Percentiles rank a stretch among this genome's conserved stretches.
Conservation (phyloP, 2,888 invertebrate species). For the Athrips mouffetella region DNA sequence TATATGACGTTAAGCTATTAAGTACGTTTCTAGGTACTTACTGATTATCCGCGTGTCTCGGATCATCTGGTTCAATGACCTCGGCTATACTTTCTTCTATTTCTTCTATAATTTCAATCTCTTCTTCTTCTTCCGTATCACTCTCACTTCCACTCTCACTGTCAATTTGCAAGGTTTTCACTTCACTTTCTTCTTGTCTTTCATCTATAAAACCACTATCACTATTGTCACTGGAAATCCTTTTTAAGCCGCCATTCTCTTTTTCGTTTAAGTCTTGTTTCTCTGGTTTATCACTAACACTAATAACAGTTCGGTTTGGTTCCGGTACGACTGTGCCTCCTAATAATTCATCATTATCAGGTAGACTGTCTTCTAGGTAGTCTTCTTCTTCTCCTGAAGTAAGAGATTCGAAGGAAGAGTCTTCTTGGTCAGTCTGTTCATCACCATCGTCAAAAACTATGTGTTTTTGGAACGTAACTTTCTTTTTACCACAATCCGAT, state of each 20-base stretch:
- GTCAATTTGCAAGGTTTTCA: slow-evolving; percentile 29
- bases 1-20: no score
- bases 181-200: slow-evolving; percentile 46
- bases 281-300: slow-evolving; percentile 35
- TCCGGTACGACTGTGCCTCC: slow-evolving; percentile 41
- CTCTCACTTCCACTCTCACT: slow-evolving; percentile 32
- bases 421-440: slow-evolving; percentile 67
- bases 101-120: slow-evolving; percentile 40
- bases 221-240: slow-evolving; percentile 69
- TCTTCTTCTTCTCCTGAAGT: slow-evolving; percentile 57
- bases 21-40: no score
- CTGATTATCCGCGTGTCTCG: slow-evolving; percentile 10
- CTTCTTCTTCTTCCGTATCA: slow-evolving; percentile 39
- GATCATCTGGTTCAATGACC: slow-evolving; percentile 19
- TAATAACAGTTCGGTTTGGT: slow-evolving; percentile 58
- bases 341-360: slow-evolving; percentile 53
- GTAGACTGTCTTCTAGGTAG: slow-evolving; percentile 50
- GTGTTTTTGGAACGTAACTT: slow-evolving; percentile 69
- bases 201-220: slow-evolving; percentile 73
- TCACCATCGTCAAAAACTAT: slow-evolving; percentile 75
- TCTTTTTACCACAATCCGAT: slow-evolving; percentile 65
- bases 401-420: slow-evolving; percentile 66
- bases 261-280: slow-evolving; percentile 35
- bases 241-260: slow-evolving; percentile 41
- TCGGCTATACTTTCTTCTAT: slow-evolving; percentile 26